A percentile compares a stretch with the other conserved stretches of the same genome.
These are phyloP conservation scores for Prionace glauca DNA, from an alignment of 2,797 vertebrate species.

Conservation along the genomic window DNA sequence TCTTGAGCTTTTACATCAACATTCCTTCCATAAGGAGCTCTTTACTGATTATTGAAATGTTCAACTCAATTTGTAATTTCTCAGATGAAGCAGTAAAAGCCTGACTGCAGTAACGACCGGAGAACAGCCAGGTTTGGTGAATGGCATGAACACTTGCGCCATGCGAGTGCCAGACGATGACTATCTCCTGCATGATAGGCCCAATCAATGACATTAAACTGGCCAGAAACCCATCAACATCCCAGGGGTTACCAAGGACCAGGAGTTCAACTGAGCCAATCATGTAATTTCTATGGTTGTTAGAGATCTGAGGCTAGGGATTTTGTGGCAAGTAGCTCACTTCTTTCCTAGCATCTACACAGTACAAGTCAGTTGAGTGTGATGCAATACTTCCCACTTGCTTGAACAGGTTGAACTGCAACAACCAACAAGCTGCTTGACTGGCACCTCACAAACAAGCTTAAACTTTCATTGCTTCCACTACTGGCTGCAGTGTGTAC, in stretches of 20 bases:
- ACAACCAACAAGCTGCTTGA: not conserved
- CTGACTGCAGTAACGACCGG: not conserved
- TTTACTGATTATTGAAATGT: not conserved
- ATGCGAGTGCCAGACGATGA: not conserved
- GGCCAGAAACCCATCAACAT: not conserved
- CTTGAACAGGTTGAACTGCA: not conserved
- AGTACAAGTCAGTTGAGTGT: not conserved
- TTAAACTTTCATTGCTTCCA: not conserved
- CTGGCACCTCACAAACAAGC: no score
- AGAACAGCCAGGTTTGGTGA: not conserved
- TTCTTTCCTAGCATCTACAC: not conserved
- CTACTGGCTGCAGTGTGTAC: not conserved
- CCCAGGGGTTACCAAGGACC: not conserved
- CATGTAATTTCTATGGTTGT: not conserved
- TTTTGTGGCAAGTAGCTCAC: not conserved
- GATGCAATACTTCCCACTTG: not conserved
- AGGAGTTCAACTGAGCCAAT: not conserved
- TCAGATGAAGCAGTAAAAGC: not conserved
- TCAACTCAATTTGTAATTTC: not conserved
- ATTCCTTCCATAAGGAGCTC: not conserved
- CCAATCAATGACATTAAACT: not conserved
- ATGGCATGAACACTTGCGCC: not conserved
- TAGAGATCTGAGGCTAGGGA: not conserved
- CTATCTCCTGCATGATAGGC: not conserved
- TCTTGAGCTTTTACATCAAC: not conserved